A percentile compares a stretch with the other conserved stretches of the same genome.
Evolutionary conservation across 1,140 invertebrate genomes (phyloP).

Genomic region (Parasteatoda tepidariorum): DNA sequence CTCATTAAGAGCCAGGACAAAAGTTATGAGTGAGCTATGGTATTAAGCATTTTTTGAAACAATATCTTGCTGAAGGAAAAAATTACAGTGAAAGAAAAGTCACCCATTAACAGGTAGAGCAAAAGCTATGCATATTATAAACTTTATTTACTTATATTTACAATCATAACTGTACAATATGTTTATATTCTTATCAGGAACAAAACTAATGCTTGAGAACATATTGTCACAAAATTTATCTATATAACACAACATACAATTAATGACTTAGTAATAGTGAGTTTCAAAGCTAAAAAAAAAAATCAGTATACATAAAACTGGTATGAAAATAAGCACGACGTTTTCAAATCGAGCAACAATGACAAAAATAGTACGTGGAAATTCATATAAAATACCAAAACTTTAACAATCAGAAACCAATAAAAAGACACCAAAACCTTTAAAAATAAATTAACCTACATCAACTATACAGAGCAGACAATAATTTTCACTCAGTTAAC

Average conservation of each 20-base stretch:
- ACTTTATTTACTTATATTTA: conserved; percentile 60
- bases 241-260: conserved; percentile 38
- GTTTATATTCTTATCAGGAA: conserved; percentile 56
- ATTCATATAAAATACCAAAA: not conserved
- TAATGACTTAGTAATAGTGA: conserved; percentile 52
- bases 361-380: not conserved
- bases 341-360: not conserved
- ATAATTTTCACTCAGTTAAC: not conserved
- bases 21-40: no score
- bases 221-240: conserved; percentile 50
- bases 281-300: conserved; percentile 17
- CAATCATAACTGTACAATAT: conserved; percentile 59
- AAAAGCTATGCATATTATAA: conserved; percentile 54
- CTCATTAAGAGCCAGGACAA: no score
- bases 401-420: conserved; percentile 3
- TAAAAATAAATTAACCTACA: conserved; percentile 22
- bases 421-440: conserved; percentile 13
- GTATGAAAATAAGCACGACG: conserved; percentile 14
- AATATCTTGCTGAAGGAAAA: not conserved
- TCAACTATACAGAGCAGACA: not conserved
- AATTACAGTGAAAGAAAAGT: not conserved
- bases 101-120: not conserved
- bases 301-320: conserved; percentile 19
- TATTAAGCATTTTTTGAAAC: no score
- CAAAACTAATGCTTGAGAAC: conserved; percentile 45